Evolutionary conservation across 2,113 vertebrate species (phyloP), one percentile per base, ranked within the genome.

Genomic region (Microcebus murinus): DNA sequence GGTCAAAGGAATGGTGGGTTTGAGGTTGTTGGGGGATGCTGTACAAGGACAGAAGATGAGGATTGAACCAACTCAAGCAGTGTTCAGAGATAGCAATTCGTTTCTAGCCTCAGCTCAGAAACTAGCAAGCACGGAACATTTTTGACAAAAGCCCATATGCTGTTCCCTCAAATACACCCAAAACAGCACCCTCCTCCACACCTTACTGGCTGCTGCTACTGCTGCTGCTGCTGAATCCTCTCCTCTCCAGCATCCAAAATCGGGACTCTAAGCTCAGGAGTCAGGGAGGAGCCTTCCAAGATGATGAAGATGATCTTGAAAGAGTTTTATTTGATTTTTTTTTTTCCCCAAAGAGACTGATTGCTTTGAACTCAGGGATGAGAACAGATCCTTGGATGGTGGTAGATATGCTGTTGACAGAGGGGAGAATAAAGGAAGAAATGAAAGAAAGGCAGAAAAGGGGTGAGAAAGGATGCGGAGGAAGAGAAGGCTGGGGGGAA

Each of bases 71-170:
- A 57, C 84, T 77, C 25, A 14, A n/a, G 61, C 83, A 34, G 52
- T 80, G n/a, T 79, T 96, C 52, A 42, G 71, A 87, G 74, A 57
- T 3, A 91, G 81, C 3, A 42, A 50, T 77, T 73, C 87, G n/a
- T 91, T 90, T 87, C 93, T 74, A n/a, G 71, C 86, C 89, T 96
- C 91, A 31, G 89, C 94, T 95, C 93, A 25, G 89, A 87, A 96
- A 90, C 93, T 76, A 90, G 79, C 8, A 4, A 97, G 96, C 94
- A 97, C 94, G 48, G 89, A 89, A 71, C 76, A 15, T 87, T 96
- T 76, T 96, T 93, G 94, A 96, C 97, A 95, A 93, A 97, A 97
- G 70, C 91, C 97, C 95, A 96, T 98, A 96, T 97, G 97, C 93
- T 97, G 17, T 76, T 95, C 89, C 93, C 68, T 89, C 96, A 96